Conservation (phyloP, 1,140 invertebrate genomes). For the Diabrotica undecimpunctata region DNA sequence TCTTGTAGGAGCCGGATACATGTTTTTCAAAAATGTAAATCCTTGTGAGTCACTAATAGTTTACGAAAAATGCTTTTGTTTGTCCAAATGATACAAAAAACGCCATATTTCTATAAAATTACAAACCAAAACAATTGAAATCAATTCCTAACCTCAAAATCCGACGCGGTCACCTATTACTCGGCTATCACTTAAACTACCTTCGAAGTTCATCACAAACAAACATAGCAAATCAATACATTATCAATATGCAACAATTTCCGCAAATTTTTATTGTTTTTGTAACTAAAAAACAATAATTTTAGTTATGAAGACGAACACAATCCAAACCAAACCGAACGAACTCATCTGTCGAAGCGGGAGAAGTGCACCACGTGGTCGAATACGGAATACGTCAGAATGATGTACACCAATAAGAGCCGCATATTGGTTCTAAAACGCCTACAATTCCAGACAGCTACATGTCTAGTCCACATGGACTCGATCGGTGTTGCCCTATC, state of each 20-base stretch:
- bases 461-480: conserved; percentile 5
- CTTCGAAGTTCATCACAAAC: not conserved
- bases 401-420: not conserved
- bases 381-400: not conserved
- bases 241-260: not conserved
- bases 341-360: conserved; percentile 7
- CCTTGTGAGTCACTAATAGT: not conserved
- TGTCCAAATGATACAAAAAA: not conserved
- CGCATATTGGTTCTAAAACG: not conserved
- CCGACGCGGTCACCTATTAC: too few species aligned
- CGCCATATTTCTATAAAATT: not conserved
- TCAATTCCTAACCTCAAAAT: not conserved
- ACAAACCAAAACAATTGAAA: not conserved
- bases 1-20: not conserved
- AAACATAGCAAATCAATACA: not conserved
- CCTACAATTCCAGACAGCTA: not conserved
- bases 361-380: conserved; percentile 9
- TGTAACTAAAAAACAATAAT: not conserved
- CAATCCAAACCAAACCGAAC: conserved; percentile 4
- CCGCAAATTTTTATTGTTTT: not conserved
- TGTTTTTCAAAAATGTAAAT: not conserved
- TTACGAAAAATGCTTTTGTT: not conserved
- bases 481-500: not conserved
- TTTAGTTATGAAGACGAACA: not conserved
- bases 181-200: too few species aligned